Percentiles rank a stretch among this genome's conserved stretches.
phyloP scores from a whole-genome alignment of 1,140 invertebrate genomes.

The Sitophilus oryzae region DNA sequence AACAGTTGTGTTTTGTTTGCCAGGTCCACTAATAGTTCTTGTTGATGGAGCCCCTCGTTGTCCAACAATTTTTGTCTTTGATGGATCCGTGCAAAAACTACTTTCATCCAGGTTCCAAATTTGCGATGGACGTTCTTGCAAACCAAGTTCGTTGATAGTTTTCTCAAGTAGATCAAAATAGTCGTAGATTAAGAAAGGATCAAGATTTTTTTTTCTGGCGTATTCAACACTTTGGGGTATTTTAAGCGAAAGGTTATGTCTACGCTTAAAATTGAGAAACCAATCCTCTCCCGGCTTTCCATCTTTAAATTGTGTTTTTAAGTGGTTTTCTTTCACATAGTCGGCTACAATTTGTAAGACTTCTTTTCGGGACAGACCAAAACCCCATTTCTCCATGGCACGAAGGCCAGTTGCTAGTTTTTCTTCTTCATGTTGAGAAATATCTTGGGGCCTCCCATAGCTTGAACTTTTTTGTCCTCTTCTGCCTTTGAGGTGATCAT shows the following conservation, averaged over 20 bases:
- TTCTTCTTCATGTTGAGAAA: slow-evolving; percentile 29
- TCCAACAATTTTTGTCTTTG: slow-evolving; percentile 40
- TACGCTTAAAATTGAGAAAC: slow-evolving; percentile 39
- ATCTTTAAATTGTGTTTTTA: slow-evolving; percentile 39
- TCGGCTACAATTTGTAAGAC: slow-evolving; percentile 32
- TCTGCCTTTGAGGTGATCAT: too few relatives aligned
- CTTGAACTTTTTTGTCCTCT: slow-evolving; percentile 22
- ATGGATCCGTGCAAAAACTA: slow-evolving; percentile 34
- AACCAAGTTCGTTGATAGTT: slow-evolving; percentile 25
- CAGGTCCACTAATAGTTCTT: slow-evolving; percentile 34
- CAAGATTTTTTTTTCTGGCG: slow-evolving; percentile 32
- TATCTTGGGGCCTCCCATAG: slow-evolving; percentile 30
- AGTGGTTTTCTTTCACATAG: slow-evolving; percentile 34
- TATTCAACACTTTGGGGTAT: slow-evolving; percentile 41
- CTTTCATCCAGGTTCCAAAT: slow-evolving; percentile 41
- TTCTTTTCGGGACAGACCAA: slow-evolving; percentile 34
- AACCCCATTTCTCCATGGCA: slow-evolving; percentile 38
- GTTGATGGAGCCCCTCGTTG: slow-evolving; percentile 29
- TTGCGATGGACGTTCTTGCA: slow-evolving; percentile 26
- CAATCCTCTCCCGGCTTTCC: slow-evolving; percentile 40
- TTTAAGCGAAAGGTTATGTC: slow-evolving; percentile 34
- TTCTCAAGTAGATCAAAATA: slow-evolving; percentile 34
- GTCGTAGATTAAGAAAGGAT: slow-evolving; percentile 35
- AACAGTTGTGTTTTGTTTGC: slow-evolving; percentile 41
- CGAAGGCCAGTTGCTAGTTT: slow-evolving; percentile 27